These are phyloP conservation scores for Phalacrocorax carbo DNA, from an alignment of 2,113 vertebrate species.

Conservation along the genomic window DNA sequence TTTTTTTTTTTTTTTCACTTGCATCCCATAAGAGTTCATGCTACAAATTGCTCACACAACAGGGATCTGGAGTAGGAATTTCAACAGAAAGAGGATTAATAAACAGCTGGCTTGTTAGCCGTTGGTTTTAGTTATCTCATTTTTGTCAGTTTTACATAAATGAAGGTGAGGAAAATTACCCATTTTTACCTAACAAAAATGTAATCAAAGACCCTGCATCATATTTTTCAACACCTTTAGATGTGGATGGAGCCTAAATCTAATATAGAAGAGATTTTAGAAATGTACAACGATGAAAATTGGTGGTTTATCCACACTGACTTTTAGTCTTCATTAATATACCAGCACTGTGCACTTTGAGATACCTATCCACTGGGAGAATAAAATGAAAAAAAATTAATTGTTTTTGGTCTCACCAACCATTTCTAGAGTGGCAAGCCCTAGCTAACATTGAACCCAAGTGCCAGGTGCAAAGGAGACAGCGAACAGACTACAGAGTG, in stretches of 20 bases:
- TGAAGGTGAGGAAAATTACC: conserved; percentile 22
- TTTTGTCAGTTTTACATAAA: conserved; percentile 18
- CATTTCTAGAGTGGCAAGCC: neutral
- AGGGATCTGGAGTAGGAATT: conserved; percentile 36
- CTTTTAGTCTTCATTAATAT: conserved; percentile 34
- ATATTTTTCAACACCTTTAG: conserved; percentile 9
- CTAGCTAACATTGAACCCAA: neutral
- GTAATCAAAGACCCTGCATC: neutral
- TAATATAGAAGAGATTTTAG: neutral
- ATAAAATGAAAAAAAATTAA: neutral
- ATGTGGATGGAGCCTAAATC: neutral
- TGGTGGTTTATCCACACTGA: neutral
- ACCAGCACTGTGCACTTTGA: neutral
- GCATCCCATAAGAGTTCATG: conserved; percentile 58
- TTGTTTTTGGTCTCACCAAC: conserved; percentile 20
- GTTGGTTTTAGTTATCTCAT: conserved; percentile 15
- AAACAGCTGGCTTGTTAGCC: neutral
- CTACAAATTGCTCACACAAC: conserved; percentile 23
- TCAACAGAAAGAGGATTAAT: conserved; percentile 26
- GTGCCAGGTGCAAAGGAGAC: neutral
- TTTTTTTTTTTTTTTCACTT: conserved; percentile 10
- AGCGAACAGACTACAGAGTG: neutral
- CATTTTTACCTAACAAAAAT: conserved; percentile 2
- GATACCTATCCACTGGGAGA: neutral
- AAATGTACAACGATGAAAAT: neutral